Percentiles rank a stretch among this genome's conserved stretches.
Conservation (phyloP, 2,888 invertebrate species). For the Rotaria macrura region DNA sequence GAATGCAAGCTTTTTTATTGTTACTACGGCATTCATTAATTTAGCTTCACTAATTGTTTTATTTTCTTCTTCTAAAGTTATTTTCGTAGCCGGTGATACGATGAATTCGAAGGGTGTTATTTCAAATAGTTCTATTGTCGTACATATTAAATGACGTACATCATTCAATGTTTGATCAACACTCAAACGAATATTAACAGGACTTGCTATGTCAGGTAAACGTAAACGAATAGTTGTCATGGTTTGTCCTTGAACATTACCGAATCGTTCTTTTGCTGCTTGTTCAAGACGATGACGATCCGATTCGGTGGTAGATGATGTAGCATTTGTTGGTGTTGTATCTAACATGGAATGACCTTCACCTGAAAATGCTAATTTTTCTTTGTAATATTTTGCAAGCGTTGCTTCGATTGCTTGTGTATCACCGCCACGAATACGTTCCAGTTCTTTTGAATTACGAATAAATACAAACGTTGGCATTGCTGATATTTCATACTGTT, state of each 20-base stretch:
- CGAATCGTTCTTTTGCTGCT: not conserved
- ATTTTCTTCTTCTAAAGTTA: not conserved
- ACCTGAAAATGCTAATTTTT: constrained; percentile 35
- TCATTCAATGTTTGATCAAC: not conserved
- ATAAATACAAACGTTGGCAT: constrained; percentile 98
- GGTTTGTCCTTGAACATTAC: not conserved
- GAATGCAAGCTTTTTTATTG: not conserved
- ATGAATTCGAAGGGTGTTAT: not conserved
- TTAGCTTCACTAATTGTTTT: not conserved
- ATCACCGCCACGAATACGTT: constrained; percentile 77
- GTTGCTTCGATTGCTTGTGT: constrained; percentile 69
- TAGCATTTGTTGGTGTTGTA: not conserved
- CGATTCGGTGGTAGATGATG: not conserved
- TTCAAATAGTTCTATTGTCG: not conserved
- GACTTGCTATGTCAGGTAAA: not conserved
- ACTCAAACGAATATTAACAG: not conserved
- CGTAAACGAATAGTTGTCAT: constrained; percentile 6
- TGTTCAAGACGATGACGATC: not conserved
- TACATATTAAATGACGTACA: not conserved
- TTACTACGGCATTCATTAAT: not conserved
- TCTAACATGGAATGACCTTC: constrained; percentile 25
- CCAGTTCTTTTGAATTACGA: constrained; percentile 61
- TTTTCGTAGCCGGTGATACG: not conserved
- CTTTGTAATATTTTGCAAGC: constrained; percentile 61
- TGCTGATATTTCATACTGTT: constrained; percentile 74